Conservation (phyloP, 2,797 vertebrate genomes). For the Nyctalus aviator region DNA sequence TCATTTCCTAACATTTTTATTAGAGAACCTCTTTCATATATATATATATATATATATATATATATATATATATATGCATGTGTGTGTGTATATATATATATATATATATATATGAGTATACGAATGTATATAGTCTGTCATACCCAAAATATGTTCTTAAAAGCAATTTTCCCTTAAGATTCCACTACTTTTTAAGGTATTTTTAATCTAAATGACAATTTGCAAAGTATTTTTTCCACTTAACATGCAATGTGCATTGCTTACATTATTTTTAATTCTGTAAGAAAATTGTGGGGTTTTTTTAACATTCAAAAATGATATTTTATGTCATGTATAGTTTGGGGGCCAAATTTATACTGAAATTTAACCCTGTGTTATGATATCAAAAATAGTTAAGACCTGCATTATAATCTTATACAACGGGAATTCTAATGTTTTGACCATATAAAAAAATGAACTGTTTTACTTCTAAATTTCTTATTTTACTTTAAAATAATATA, state of each 20-base stretch:
- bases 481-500: conserved; percentile 56
- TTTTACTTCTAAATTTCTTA: conserved; percentile 43
- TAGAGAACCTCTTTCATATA: not conserved
- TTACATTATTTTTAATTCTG: conserved; percentile 48
- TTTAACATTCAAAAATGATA: not conserved
- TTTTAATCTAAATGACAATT: conserved; percentile 41
- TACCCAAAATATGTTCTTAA: conserved; percentile 47
- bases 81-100: no score
- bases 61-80: no score
- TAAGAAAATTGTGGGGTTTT: not conserved
- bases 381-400: conserved; percentile 39
- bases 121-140: not conserved
- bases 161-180: conserved; percentile 26
- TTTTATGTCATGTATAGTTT: conserved; percentile 37
- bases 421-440: conserved; percentile 35
- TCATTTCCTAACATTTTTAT: conserved; percentile 45
- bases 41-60: no score
- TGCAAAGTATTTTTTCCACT: not conserved
- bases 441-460: not conserved
- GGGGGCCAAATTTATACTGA: conserved; percentile 19
- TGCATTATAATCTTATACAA: not conserved
- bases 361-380: conserved; percentile 42
- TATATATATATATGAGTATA: not conserved
- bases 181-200: conserved; percentile 43
- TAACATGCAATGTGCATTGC: not conserved